Base-by-base conservation (phyloP, 2,888 invertebrate genomes). In the Synanthedon andrenaeformis region DNA sequence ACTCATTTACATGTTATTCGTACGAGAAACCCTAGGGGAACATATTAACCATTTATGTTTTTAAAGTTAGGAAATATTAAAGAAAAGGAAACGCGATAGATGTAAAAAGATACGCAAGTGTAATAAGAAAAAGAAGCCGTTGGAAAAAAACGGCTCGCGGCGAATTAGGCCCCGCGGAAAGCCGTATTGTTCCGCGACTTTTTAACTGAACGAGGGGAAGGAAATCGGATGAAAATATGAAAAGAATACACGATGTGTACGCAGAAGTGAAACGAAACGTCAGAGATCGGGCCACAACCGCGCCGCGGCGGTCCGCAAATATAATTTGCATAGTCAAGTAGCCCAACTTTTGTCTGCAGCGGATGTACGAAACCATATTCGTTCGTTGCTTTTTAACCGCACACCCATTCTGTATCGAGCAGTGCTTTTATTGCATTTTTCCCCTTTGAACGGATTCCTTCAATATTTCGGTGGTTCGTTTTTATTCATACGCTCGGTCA, bases 271-370 rank as follows among this genome's bases (percentile, higher is more conserved):
- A 88, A 88, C 79, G 88, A 75, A 86, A 85, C 74, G 82, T 76
- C 72, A 79, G 79, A 81, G 85, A 86, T 86, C 84, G 82, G 76
- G 79, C 79, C 82, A 76, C 79, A 73, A 74, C 72, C 78, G 78
- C 74, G 55, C 45, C 23, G 59, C 59, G 77, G 79, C 79, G 79
- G 88, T 88, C 87, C 79, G 88, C 87, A 88, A 88, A 88, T 88
- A 87, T 87, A 88, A 88, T 88, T 88, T 88, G 88, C 88, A 88
- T 88, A 87, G 84, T 72, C 87, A 87, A 88, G 84, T 88, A 86
- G 84, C 76, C 81, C 66, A 80, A 87, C 83, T 82, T 85, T 85
- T 83, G 87, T 85, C 82, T 85, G 85, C 79, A 76, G 69, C 84
- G 82, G 84, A 82, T 82, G 82, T 82, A 85, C 79, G 80, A 77